Percentiles rank a stretch among this genome's conserved stretches.
Evolutionary conservation across 2,113 vertebrate species (phyloP).

Genomic region (Podarcis cretensis): DNA sequence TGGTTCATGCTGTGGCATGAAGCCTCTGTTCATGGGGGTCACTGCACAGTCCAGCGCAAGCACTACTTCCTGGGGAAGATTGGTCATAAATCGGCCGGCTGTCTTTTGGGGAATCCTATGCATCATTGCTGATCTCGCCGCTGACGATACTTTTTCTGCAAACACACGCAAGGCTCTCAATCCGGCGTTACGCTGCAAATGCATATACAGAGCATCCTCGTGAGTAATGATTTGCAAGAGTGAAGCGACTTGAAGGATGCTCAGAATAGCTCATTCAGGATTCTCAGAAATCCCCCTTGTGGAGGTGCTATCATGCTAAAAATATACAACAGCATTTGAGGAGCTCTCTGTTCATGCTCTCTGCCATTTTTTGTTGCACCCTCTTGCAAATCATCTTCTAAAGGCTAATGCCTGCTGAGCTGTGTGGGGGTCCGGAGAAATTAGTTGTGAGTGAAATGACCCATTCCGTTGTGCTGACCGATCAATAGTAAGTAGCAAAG

Average conservation of each 20-base stretch:
- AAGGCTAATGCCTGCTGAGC: not conserved
- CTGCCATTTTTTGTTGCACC: not conserved
- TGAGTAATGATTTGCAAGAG: not conserved
- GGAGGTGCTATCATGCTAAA: not conserved
- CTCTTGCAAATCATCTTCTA: not conserved
- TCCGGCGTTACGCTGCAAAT: not conserved
- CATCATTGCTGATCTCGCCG: not conserved
- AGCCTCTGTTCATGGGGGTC: too few species aligned
- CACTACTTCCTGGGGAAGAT: not conserved
- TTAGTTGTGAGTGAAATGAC: not conserved
- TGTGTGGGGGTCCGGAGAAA: not conserved
- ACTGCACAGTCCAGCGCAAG: not conserved
- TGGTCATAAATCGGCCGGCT: not conserved
- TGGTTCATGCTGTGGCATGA: not conserved
- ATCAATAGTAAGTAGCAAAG: slow-evolving; percentile 2
- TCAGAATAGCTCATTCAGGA: not conserved
- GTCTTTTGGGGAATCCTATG: not conserved
- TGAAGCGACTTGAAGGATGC: not conserved
- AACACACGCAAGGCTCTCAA: not conserved
- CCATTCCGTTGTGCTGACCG: not conserved
- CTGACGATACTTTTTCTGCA: not conserved
- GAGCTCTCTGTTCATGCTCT: not conserved
- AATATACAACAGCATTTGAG: not conserved
- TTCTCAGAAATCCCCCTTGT: not conserved
- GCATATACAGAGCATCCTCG: not conserved